These are phyloP conservation scores for Biston betularia DNA, from an alignment of 2,888 invertebrate genomes.

Conservation along the genomic window DNA sequence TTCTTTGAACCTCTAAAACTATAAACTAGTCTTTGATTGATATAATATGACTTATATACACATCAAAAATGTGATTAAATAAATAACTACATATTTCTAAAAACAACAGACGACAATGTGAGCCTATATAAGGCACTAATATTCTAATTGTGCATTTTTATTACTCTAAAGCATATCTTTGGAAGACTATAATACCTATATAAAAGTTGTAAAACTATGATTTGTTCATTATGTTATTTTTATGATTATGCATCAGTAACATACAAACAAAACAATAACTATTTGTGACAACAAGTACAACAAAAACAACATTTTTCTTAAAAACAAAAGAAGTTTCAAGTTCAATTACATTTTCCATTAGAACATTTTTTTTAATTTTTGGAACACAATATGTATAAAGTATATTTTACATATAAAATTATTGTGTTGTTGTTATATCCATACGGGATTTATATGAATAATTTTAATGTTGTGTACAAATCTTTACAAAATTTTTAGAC, in stretches of 20 bases:
- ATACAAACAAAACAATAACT: neutral
- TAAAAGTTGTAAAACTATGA: neutral
- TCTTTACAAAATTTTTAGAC: too few relatives aligned
- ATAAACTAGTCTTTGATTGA: conserved; percentile 22
- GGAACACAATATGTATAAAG: too few relatives aligned
- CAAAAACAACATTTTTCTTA: neutral
- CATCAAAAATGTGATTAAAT: too few relatives aligned
- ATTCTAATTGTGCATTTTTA: neutral
- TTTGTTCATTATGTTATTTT: neutral
- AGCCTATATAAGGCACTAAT: conserved; percentile 22
- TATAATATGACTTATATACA: conserved; percentile 12
- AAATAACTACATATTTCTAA: conserved; percentile 1
- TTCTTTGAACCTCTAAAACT: neutral
- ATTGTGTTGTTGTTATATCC: too few relatives aligned
- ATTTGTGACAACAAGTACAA: neutral
- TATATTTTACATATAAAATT: too few relatives aligned
- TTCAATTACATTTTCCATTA: neutral
- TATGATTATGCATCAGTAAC: neutral
- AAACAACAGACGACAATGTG: neutral
- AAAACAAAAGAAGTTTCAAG: neutral
- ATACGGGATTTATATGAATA: too few relatives aligned
- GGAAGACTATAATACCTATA: conserved; percentile 5
- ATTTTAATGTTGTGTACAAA: too few relatives aligned
- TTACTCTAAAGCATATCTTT: neutral
- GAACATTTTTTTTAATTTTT: too few relatives aligned